Evolutionary conservation across 2,113 vertebrate species (phyloP), one percentile per base, ranked within the genome.

Genomic region (Myotis davidii): DNA sequence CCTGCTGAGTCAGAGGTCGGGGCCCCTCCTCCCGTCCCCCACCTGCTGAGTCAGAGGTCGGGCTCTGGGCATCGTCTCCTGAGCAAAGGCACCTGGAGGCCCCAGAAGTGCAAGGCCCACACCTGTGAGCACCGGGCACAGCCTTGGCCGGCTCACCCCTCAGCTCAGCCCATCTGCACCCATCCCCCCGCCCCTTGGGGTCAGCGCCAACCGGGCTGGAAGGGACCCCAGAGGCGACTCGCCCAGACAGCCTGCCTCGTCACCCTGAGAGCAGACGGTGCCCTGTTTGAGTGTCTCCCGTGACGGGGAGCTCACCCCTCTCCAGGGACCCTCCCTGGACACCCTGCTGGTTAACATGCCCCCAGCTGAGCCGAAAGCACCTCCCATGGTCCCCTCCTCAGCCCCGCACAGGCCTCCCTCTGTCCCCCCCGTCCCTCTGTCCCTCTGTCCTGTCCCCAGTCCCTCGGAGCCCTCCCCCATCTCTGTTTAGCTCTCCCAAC

Each of bases 71-170:
- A 2, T 45, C 1, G 6, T 52, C 56, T 21, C 48, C 56, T 16
- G 3, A 34, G 3, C 50, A 32, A 6, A 48, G 67, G 4, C 2
- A 3, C 18, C 29, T 14, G 72, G 42, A 16, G 79, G 34, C 0
- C 69, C 1, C 0, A 50, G 59, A 32, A 16, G 39, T 4, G 3
- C 0, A 0, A 9, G 37, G 21, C 13, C 45, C 17, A 29, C 5
- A 1, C 3, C 4, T 29, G 17, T 23, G 73, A 18, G 16, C 37
- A 39, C 20, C 34, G 1, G 52, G 52, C 6, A 5, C 52, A 6
- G 52, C 52, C 37, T 13, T 25, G 70, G 34, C 34, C 4, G 61
- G 72, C n/a, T 9, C 25, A 2, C 5, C 39, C 59, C 29, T 20
- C 3, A 20, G 59, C 21, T 29, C 73, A 3, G 16, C 45, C 37